Conservation (phyloP, 2,113 vertebrate genomes). For the Corvus moneduloides region DNA sequence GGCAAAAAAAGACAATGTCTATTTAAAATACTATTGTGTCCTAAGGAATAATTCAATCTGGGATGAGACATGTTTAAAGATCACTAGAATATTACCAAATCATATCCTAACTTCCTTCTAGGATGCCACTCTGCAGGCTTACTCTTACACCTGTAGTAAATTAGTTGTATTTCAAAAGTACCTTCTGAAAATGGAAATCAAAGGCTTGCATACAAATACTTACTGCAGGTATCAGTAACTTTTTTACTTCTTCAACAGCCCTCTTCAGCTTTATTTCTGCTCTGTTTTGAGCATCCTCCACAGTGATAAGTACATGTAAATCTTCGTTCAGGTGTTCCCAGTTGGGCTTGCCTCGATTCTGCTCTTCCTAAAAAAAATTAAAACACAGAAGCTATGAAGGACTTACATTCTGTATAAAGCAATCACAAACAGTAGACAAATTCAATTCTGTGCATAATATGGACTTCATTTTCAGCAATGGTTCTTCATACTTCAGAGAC, state of each 20-base stretch:
- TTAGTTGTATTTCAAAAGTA: neutral
- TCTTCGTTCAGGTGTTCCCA: conserved; percentile 98
- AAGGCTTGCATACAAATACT: conserved; percentile 68
- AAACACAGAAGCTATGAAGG: neutral
- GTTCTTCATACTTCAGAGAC: neutral
- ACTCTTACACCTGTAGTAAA: neutral
- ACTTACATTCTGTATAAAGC: neutral
- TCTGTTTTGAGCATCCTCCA: conserved; percentile 95
- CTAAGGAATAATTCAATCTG: neutral
- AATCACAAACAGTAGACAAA: neutral
- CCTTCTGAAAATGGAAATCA: neutral
- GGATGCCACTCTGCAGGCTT: neutral
- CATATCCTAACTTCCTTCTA: neutral
- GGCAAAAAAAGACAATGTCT: neutral
- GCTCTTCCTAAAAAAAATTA: conserved; percentile 83
- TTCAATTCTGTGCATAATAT: neutral
- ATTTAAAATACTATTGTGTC: neutral
- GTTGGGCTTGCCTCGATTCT: conserved; percentile 96
- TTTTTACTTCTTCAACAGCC: conserved; percentile 94
- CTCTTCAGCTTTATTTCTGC: conserved; percentile 95
- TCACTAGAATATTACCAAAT: neutral
- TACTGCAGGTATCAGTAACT: conserved; percentile 92
- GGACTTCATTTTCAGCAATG: neutral
- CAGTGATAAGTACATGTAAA: conserved; percentile 94
- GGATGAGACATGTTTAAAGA: neutral